Evolutionary conservation across 2,888 invertebrate species (phyloP), one percentile per base, ranked within the genome.

Genomic region (Ectemnius cavifrons): DNA sequence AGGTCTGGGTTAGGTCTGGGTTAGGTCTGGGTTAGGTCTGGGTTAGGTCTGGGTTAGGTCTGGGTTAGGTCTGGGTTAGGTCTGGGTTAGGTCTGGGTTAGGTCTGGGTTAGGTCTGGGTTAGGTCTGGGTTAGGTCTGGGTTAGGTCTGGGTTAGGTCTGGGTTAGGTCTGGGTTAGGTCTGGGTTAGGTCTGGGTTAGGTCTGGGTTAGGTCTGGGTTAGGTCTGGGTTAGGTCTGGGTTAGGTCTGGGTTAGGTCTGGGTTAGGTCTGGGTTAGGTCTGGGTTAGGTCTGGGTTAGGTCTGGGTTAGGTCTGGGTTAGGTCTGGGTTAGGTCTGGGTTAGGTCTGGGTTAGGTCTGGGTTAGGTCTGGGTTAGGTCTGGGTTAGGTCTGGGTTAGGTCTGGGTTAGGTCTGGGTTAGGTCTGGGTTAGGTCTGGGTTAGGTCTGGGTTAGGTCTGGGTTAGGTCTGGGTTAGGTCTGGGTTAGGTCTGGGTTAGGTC

Each of bases 11-110:
- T 20, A 20, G 20, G 20, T 20, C 20, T 20, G 20, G 20, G 20
- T 1, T 20, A 20, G 20, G 20, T 20, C 20, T 20, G 20, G 20
- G 20, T 20, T 20, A 20, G 20, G 20, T 20, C 23, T 23, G 23
- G 49, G 49, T 49, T 49, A 49, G 49, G 49, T 49, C 49, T 49
- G 49, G 49, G 49, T 49, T 49, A 49, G 49, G 49, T 49, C 49
- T n/a, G 49, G 49, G 49, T 49, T 49, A 49, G 49, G 49, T 49
- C 49, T 49, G 49, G 49, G 49, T 49, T 49, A 49, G 49, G 49
- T 49, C 49, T 49, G 49, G 49, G 49, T 49, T 49, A 49, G 49
- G 49, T 49, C 49, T 49, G 49, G 49, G 49, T 49, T 49, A 49
- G 49, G 49, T 49, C 49, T 49, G 49, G 49, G 49, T 49, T 49